These are phyloP conservation scores for Azemiops feae DNA, from an alignment of 2,113 vertebrate genomes.

Conservation along the genomic window DNA sequence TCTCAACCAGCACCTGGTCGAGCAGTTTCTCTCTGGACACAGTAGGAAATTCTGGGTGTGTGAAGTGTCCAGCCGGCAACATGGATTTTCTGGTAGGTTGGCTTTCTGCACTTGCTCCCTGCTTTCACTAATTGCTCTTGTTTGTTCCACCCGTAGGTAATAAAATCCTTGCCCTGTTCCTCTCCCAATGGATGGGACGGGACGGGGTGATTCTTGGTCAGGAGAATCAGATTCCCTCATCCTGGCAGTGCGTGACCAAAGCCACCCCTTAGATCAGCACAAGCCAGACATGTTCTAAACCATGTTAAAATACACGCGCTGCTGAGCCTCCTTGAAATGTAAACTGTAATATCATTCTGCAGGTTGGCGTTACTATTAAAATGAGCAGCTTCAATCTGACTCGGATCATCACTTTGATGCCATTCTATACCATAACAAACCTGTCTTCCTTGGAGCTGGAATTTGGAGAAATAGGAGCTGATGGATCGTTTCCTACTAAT, in stretches of 20 bases:
- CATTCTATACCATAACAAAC: constrained; percentile 92
- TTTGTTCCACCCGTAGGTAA: background rate
- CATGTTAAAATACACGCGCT: too few relatives aligned
- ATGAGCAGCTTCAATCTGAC: constrained; percentile 96
- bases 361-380: constrained; percentile 94
- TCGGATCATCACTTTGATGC: constrained; percentile 89
- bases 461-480: constrained; percentile 82
- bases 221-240: background rate
- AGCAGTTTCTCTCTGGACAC: constrained; percentile 91
- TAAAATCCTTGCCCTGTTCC: background rate
- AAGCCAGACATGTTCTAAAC: background rate
- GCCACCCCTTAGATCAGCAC: background rate
- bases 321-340: background rate
- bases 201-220: background rate
- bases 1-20: constrained; percentile 93
- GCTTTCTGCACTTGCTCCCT: background rate
- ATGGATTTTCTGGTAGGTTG: constrained; percentile 87
- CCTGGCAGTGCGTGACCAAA: background rate
- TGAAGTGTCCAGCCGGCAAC: constrained; percentile 82
- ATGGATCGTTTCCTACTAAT: constrained; percentile 64
- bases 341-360: constrained; percentile 18
- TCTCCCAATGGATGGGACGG: background rate
- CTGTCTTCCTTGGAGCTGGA: constrained; percentile 89
- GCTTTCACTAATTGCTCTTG: background rate
- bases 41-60: constrained; percentile 94